Evolutionary conservation across 2,113 vertebrate genomes (phyloP).

Genomic region (Nesogale talazaci): DNA sequence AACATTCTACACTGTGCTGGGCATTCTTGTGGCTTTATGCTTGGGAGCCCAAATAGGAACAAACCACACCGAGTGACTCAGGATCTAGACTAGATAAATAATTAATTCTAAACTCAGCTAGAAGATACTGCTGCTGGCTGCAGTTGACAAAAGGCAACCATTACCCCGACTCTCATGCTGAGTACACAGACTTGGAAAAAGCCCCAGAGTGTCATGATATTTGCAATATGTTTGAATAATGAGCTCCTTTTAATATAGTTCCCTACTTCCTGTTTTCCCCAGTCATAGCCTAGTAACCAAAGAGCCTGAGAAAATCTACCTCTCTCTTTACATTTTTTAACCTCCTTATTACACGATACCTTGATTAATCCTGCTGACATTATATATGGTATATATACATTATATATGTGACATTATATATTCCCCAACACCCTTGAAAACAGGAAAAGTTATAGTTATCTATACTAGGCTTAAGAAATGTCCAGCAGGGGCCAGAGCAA

Average conservation of each 20-base stretch:
- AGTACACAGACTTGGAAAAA: neutral
- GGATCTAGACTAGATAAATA: constrained; percentile 60
- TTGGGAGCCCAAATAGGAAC: constrained; percentile 26
- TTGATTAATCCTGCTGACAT: neutral
- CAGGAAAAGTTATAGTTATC: too few relatives aligned
- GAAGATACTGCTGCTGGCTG: constrained; percentile 46
- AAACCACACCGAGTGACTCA: neutral
- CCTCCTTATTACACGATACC: too few relatives aligned
- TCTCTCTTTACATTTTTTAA: neutral
- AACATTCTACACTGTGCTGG: neutral
- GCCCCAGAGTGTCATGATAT: constrained; percentile 12
- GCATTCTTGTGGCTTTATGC: constrained; percentile 12
- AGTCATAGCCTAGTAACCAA: neutral
- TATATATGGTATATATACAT: too few relatives aligned
- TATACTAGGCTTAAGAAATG: too few relatives aligned
- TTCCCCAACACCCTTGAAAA: neutral
- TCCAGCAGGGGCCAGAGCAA: too few relatives aligned
- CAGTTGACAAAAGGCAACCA: constrained; percentile 49
- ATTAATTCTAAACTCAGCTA: constrained; percentile 66
- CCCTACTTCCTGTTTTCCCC: neutral
- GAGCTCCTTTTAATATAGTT: neutral
- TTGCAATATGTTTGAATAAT: constrained; percentile 35
- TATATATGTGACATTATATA: neutral
- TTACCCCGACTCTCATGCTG: neutral
- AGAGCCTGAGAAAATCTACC: neutral